phyloP scores from a whole-genome alignment of 2,888 invertebrate genomes.

The Parnassius mnemosyne region DNA sequence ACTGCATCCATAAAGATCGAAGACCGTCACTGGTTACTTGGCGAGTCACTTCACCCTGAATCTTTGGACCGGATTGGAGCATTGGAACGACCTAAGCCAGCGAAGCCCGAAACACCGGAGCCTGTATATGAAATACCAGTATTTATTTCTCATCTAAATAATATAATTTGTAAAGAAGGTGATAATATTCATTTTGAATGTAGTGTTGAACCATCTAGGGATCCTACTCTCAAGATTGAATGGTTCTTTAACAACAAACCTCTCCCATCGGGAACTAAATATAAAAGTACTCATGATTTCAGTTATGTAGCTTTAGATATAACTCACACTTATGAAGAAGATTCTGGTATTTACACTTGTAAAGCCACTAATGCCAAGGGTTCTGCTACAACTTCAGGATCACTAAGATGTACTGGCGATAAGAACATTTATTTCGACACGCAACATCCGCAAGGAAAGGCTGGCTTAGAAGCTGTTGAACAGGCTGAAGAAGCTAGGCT shows the following conservation, averaged over 20 bases:
- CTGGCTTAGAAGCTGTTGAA: conserved; percentile 93
- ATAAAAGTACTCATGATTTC: conserved; percentile 96
- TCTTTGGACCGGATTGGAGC: conserved; percentile 92
- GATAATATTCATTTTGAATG: conserved; percentile 95
- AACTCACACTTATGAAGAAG: conserved; percentile 92
- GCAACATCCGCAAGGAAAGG: conserved; percentile 96
- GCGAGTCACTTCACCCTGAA: conserved; percentile 93
- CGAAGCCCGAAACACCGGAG: conserved; percentile 85
- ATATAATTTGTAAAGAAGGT: conserved; percentile 92
- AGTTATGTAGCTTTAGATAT: conserved; percentile 96
- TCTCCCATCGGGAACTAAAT: conserved; percentile 92
- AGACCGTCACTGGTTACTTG: conserved; percentile 93
- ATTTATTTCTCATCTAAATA: conserved; percentile 94
- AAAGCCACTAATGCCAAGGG: conserved; percentile 94
- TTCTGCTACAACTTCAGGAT: conserved; percentile 93
- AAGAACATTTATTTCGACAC: conserved; percentile 92
- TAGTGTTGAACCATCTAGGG: conserved; percentile 94
- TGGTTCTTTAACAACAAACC: conserved; percentile 98
- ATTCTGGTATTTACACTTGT: conserved; percentile 95
- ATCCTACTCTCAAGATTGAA: conserved; percentile 93
- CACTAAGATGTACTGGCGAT: conserved; percentile 90
- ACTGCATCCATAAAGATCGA: conserved; percentile 94
- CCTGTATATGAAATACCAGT: conserved; percentile 91
- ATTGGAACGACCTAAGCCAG: conserved; percentile 88
- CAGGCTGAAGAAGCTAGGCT: conserved; percentile 92